Base-by-base conservation (phyloP, 1,140 invertebrate species). In the Temnothorax longispinosus region DNA sequence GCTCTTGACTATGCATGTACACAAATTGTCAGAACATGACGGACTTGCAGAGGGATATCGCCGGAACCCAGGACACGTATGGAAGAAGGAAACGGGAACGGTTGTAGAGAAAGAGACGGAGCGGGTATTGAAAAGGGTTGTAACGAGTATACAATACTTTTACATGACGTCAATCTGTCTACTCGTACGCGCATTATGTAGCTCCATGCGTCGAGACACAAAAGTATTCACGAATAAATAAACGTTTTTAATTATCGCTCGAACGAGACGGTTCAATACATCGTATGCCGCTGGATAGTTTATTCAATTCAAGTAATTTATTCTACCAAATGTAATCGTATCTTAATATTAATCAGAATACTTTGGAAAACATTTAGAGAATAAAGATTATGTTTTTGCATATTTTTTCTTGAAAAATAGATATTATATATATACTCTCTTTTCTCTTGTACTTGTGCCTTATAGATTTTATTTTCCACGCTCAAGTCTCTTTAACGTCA, bases 131-230 rank as follows among this genome's bases (percentile, higher is more conserved):
- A 87, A 87, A 87, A 75, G 69, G 86, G 86, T 82, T 87, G 69
- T 71, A 47, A 87, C 50, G 80, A 85, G 47, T 71, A 58, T 58
- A 74, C 86, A 87, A 75, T 87, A 87, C 86, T 87, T 85, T 87
- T 75, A 50, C 77, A 44, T 64, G 65, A 87, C 67, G 77, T 71
- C 78, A 71, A 72, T 71, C 62, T 71, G 77, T 82, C 64, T 82
- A 72, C 38, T 41, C n/a, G 64, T 62, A n/a, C 21, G 47, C 38
- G 35, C 50, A 69, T 72, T 87, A 62, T 44, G 32, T n/a, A 50
- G 52, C 71, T 50, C 54, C 44, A 50, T 69, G 15, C 44, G 44
- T 13, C 21, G 74, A 65, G 62, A 44, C 81, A 58, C 54, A 58
- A 69, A 67, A 60, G 77, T 60, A 84, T 41, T 75, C 13, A 27